Evolutionary conservation across 2,113 vertebrate species (phyloP).

Genomic region (Zapus hudsonius): DNA sequence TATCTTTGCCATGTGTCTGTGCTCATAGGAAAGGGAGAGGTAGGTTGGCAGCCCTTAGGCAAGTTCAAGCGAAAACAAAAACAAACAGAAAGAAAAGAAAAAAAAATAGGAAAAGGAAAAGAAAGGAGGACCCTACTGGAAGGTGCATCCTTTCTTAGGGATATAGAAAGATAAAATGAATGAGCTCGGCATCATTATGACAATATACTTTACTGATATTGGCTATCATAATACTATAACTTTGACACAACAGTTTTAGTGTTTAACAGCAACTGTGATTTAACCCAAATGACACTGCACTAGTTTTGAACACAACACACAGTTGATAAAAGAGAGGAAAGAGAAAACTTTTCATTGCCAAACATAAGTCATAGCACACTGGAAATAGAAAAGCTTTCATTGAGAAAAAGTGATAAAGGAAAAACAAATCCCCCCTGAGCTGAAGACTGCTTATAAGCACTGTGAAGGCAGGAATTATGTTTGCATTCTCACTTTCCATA

Average conservation of each 20-base stretch:
- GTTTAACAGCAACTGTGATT: conserved; percentile 20
- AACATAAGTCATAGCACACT: neutral
- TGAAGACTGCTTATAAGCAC: neutral
- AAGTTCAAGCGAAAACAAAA: neutral
- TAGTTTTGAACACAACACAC: conserved; percentile 57
- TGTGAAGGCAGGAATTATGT: neutral
- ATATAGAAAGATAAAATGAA: conserved; percentile 48
- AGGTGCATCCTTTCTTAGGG: neutral
- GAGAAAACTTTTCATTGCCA: conserved; percentile 7
- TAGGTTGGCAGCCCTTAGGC: neutral
- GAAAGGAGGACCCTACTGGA: neutral
- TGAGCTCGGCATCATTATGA: conserved; percentile 26
- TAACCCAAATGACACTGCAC: neutral
- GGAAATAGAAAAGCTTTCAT: conserved; percentile 42
- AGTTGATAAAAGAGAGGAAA: conserved; percentile 46
- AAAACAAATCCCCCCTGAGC: neutral
- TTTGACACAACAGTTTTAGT: conserved; percentile 28
- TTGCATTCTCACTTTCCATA: neutral
- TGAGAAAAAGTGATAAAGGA: conserved; percentile 34
- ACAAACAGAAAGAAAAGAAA: too few relatives aligned
- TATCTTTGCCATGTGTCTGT: neutral
- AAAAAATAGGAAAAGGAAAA: neutral
- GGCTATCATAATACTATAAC: conserved; percentile 19
- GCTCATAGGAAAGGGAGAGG: neutral
- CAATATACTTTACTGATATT: conserved; percentile 47